Evolutionary conservation across 1,140 invertebrate genomes (phyloP), one percentile per base, ranked within the genome.

Genomic region (Cotesia glomerata): DNA sequence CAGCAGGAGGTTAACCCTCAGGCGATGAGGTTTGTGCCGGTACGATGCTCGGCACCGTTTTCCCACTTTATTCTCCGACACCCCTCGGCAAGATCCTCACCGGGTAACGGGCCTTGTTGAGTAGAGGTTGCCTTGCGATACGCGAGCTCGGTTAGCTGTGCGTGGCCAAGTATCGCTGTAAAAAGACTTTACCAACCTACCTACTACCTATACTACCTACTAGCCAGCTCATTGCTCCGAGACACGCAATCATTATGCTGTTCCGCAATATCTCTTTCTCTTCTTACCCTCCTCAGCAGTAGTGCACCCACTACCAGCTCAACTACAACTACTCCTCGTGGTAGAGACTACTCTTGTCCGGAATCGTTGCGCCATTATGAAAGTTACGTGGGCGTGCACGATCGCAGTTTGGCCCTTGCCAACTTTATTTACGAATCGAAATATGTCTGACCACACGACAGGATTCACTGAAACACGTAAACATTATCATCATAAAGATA

Each of bases 361-460:
- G 80, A 83, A 83, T 84, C 78, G 82, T 82, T 84, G 80, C 82
- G 81, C 84, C 84, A 86, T 86, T 85, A 85, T 83, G 82, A 78
- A 79, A 85, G 81, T 86, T 84, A 84, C 77, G 84, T 85, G 85
- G 85, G 85, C 85, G 85, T 85, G 81, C 75, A 82, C 82, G 76
- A 84, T 82, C 80, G 82, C 83, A 86, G 83, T 85, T 84, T 83
- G 79, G 39, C 81, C 82, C 75, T 85, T 85, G 84, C 85, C 81
- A 83, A 86, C 85, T 86, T 86, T 85, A 87, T 87, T 86, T 84
- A 84, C 79, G 83, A 85, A 87, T 86, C 78, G 80, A 76, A 81
- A 69, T 79, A 79, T 77, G 78, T 74, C 75, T 76, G 74, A 74
- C 26, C 54, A 59, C 36, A 59, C 35, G 54, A 58, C 67, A 61